These are phyloP conservation scores for Pavo muticus DNA, from an alignment of 2,113 vertebrate species.

Conservation along the genomic window DNA sequence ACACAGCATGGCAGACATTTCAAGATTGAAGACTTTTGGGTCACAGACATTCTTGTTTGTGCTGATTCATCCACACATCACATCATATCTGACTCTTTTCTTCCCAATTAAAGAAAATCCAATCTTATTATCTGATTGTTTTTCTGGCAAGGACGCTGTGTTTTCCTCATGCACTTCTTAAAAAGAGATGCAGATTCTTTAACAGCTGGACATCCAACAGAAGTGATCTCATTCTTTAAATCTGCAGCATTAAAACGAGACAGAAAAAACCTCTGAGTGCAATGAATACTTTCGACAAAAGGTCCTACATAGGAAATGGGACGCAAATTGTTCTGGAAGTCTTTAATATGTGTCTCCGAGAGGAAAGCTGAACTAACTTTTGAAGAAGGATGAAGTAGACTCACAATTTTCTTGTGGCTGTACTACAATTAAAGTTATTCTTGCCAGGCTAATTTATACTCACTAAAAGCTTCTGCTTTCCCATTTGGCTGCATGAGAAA, in stretches of 20 bases:
- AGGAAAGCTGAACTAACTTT: not conserved
- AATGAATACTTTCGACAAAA: slow-evolving; percentile 7
- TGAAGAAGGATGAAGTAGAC: not conserved
- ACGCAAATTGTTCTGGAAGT: not conserved
- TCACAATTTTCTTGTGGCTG: not conserved
- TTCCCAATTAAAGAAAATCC: not conserved
- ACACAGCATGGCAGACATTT: not conserved
- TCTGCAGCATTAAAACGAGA: slow-evolving; percentile 49
- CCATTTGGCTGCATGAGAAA: not conserved
- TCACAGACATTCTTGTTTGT: not conserved
- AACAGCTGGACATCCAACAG: slow-evolving; percentile 34
- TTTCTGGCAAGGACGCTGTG: slow-evolving; percentile 27
- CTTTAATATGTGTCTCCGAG: not conserved
- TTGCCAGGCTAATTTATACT: slow-evolving; percentile 9
- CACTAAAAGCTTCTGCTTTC: not conserved
- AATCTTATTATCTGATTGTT: not conserved
- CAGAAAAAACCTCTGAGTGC: slow-evolving; percentile 42
- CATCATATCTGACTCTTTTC: not conserved
- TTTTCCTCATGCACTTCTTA: slow-evolving; percentile 21
- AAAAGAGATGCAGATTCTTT: slow-evolving; percentile 36
- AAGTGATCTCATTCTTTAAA: slow-evolving; percentile 57
- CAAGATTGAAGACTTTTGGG: not conserved
- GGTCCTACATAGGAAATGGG: not conserved
- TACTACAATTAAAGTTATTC: slow-evolving; percentile 16
- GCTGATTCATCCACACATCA: slow-evolving; percentile 5